phyloP scores from a whole-genome alignment of 1,140 invertebrate species.

The Rhagoletis zephyria region DNA sequence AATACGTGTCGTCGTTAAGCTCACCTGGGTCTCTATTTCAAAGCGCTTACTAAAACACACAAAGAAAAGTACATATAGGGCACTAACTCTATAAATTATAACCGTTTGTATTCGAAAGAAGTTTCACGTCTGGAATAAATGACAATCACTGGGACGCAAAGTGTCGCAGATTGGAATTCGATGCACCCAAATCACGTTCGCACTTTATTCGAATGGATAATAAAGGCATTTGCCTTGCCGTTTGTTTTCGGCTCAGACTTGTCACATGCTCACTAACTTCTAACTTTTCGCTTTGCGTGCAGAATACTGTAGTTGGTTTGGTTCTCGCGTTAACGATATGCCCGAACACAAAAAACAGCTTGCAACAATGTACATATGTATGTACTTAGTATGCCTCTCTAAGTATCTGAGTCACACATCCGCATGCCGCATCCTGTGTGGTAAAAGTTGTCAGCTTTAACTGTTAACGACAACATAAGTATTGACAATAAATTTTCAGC shows the following conservation, averaged over 20 bases:
- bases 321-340: background rate
- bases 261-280: background rate
- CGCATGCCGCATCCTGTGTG: background rate
- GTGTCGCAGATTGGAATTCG: conserved; percentile 9
- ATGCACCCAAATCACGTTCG: conserved; percentile 44
- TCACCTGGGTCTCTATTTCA: background rate
- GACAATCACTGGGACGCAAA: conserved; percentile 25
- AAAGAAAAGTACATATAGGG: background rate
- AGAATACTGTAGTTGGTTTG: background rate
- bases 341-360: background rate
- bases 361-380: background rate
- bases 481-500: conserved; percentile 38
- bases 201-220: conserved; percentile 38
- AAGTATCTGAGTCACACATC: background rate
- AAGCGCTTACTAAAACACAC: background rate
- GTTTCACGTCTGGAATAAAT: conserved; percentile 17
- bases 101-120: conserved; percentile 1
- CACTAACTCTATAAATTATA: background rate
- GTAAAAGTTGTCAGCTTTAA: background rate
- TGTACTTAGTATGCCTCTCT: no score
- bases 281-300: conserved; percentile 2
- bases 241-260: conserved; percentile 10
- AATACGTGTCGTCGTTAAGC: conserved; percentile 30
- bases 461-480: conserved; percentile 7
- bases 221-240: conserved; percentile 32